These are phyloP conservation scores for Caenorhabditis plicata DNA, from an alignment of 2,888 invertebrate genomes.

Conservation along the genomic window DNA sequence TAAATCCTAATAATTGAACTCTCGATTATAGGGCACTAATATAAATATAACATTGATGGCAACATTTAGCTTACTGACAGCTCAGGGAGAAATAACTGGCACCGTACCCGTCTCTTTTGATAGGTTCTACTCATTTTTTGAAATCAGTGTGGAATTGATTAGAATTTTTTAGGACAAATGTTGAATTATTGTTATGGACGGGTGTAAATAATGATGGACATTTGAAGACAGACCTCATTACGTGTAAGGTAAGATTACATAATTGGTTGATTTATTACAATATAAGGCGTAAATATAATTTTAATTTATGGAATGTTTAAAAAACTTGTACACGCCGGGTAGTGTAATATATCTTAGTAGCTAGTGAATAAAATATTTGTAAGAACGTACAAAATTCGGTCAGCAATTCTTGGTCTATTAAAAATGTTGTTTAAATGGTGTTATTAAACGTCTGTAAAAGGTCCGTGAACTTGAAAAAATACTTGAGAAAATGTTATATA, in stretches of 20 bases:
- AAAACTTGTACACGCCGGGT: too few relatives aligned
- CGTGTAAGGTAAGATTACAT: slow-evolving; percentile 43
- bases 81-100: slow-evolving; percentile 56
- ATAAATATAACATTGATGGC: slow-evolving; percentile 56
- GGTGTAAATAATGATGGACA: slow-evolving; percentile 62
- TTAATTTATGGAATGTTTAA: too few relatives aligned
- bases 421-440: too few relatives aligned
- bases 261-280: background rate
- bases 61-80: slow-evolving; percentile 48
- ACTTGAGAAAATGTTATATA: too few relatives aligned
- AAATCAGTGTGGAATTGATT: background rate
- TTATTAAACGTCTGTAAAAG: too few relatives aligned
- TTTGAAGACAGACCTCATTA: slow-evolving; percentile 60
- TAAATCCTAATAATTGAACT: background rate
- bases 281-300: too few relatives aligned
- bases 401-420: too few relatives aligned
- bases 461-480: too few relatives aligned
- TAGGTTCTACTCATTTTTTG: slow-evolving; percentile 26
- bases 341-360: too few relatives aligned
- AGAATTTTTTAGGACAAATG: slow-evolving; percentile 44
- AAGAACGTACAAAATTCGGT: too few relatives aligned
- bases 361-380: too few relatives aligned
- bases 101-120: slow-evolving; percentile 62
- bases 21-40: slow-evolving; percentile 54
- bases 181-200: slow-evolving; percentile 57